These are phyloP conservation scores for Apomyelois bistriatella DNA, from an alignment of 2,888 invertebrate species.

Conservation along the genomic window DNA sequence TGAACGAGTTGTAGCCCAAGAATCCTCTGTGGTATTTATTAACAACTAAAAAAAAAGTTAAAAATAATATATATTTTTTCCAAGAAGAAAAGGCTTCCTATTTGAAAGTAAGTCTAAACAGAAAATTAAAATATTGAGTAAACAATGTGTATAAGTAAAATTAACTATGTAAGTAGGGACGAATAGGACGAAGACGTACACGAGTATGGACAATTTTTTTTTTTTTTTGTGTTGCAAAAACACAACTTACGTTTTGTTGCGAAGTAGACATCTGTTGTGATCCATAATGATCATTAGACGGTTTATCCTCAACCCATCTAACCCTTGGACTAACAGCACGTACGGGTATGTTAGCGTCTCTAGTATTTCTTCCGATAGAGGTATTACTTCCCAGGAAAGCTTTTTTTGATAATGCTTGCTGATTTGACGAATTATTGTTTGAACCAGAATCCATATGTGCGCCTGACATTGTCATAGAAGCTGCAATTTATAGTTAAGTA, in stretches of 20 bases:
- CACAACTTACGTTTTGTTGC: slow-evolving; percentile 65
- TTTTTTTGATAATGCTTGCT: slow-evolving; percentile 72
- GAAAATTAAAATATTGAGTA: not conserved
- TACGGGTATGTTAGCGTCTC: slow-evolving; percentile 73
- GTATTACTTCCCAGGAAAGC: slow-evolving; percentile 75
- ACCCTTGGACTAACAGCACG: slow-evolving; percentile 75
- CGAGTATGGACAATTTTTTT: too few species aligned
- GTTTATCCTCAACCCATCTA: slow-evolving; percentile 72
- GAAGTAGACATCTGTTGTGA: slow-evolving; percentile 65
- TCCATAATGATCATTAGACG: slow-evolving; percentile 56
- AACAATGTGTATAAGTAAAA: not conserved
- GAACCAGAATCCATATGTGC: slow-evolving; percentile 78
- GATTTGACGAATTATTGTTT: slow-evolving; percentile 64
- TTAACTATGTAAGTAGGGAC: too few species aligned
- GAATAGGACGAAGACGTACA: too few species aligned
- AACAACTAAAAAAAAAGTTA: too few species aligned
- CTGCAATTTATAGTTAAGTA: slow-evolving; percentile 62
- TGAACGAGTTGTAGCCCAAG: slow-evolving; percentile 62
- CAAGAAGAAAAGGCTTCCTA: slow-evolving; percentile 20
- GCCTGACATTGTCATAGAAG: slow-evolving; percentile 85
- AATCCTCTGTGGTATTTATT: slow-evolving; percentile 47
- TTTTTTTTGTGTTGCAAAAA: too few species aligned
- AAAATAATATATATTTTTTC: too few species aligned
- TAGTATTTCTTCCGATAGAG: slow-evolving; percentile 66
- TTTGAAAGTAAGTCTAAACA: slow-evolving; percentile 48